Evolutionary conservation across 1,140 invertebrate species (phyloP), one percentile per base, ranked within the genome.

Genomic region (Gonioctena quinquepunctata): DNA sequence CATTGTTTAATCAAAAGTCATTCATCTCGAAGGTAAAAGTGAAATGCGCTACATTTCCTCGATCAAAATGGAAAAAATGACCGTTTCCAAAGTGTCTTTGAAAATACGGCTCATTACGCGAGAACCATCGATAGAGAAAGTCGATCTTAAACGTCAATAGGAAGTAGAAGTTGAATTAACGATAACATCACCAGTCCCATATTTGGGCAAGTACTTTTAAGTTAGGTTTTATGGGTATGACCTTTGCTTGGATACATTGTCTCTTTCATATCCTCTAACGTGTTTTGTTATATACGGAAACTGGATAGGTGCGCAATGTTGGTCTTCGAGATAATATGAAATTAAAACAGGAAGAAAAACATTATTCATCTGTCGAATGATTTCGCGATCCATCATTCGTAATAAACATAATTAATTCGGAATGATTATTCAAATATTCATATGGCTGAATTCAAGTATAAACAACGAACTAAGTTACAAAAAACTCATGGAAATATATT

Each of bases 11-110:
- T 25, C 23, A 26, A 59, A 25, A 25, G 21, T 59, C 56, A 16
- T 59, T 59, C 3, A 22, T 59, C 56, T 59, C 22, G 18, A 1
- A 26, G 18, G 56, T 59, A 59, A 59, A 59, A 59, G 56, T 59
- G 56, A n/a, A 42, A 42, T 42, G 33, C 3, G 16, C 33, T 11
- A n/a, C 33, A 42, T n/a, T 54, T 21, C 52, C 52, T 18, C 8
- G 18, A 11, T 18, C 11, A 54, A 54, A 22, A 21, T 11, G 52
- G 52, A 21, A 54, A 22, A 54, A 54, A 23, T 16, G 11, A 54
- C n/a, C 19, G 22, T n/a, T 54, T 54, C 22, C 11, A 23, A 54
- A 54, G 18, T 8, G 22, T 18, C 11, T 23, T 54, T 22, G 3
- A 54, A 54, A 23, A 13, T 42, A 42, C 13, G 33, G n/a, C n/a